These are phyloP conservation scores for Pholis gunnellus DNA, from an alignment of 2,113 vertebrate species.

Conservation along the genomic window DNA sequence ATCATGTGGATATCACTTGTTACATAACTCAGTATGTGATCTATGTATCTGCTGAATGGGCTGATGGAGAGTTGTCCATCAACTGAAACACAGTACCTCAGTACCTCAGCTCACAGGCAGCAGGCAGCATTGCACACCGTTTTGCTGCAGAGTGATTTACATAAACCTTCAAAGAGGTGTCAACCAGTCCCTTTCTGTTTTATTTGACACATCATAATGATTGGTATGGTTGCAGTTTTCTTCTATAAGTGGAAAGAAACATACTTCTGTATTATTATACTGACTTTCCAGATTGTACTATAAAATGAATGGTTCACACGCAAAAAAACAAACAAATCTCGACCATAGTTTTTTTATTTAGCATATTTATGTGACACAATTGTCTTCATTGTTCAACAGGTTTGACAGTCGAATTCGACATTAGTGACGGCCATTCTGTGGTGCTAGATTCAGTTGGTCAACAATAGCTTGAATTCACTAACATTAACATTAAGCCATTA, in stretches of 20 bases:
- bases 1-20: background rate
- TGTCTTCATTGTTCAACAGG: background rate
- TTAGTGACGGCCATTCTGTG: background rate
- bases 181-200: background rate
- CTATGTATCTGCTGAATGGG: background rate
- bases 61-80: background rate
- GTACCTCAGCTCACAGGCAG: constrained; percentile 42
- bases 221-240: background rate
- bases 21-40: background rate
- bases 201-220: background rate
- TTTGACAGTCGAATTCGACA: background rate
- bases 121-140: constrained; percentile 50
- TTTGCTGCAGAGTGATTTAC: background rate
- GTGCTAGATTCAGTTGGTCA: background rate
- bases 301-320: background rate
- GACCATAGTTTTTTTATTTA: background rate
- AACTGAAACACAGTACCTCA: constrained; percentile 28
- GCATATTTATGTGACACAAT: background rate
- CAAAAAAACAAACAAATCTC: background rate
- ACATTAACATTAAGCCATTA: background rate
- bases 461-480: background rate
- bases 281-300: background rate
- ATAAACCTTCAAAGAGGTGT: background rate
- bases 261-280: background rate
- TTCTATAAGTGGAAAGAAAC: background rate